Evolutionary conservation across 2,888 invertebrate genomes (phyloP), one percentile per base, ranked within the genome.

Genomic region (Campoletis raptor): DNA sequence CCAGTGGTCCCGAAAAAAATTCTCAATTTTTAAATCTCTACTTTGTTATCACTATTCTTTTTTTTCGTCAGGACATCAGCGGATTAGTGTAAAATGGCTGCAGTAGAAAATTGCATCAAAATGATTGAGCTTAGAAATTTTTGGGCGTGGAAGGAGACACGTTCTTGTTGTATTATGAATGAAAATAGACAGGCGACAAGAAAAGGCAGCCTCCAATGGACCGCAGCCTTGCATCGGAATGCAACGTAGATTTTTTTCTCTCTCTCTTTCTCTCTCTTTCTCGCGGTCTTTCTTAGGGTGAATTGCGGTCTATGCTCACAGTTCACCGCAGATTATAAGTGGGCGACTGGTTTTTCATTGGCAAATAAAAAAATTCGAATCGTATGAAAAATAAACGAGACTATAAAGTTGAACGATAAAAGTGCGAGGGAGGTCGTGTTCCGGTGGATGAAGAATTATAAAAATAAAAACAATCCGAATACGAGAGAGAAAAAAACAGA

Each of bases 171-270:
- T 36, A 77, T 21, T n/a, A 36, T 54, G 54, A 37, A 42, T 70
- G 52, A 30, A 61, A 61, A 30, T 61, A 15, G 15, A 30, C 30
- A 12, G 15, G 61, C 61, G 61, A 61, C 61, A 30, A 61, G 61
- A 61, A 61, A 61, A 12, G 30, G 30, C 61, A 61, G 61, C 61
- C 36, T 78, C 36, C 21, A 24, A 78, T 74, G 45, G n/a, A 81
- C 74, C 81, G 67, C 73, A 76, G 61, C 42, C 54, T 81, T 81
- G 81, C 81, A 74, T 54, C 57, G 81, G 81, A 81, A 81, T 81
- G 81, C 52, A 40, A 67, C 40, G n/a, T 15, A 10, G n/a, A n/a
- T 67, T 37, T 67, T 45, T 86, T 83, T 91, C 88, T 85, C 85
- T 74, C 37, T 73, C 83, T 36, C 89, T 89, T 88, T 66, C 72